Base-by-base conservation (phyloP, 2,113 vertebrate species). In the Oceanodroma tethys region DNA sequence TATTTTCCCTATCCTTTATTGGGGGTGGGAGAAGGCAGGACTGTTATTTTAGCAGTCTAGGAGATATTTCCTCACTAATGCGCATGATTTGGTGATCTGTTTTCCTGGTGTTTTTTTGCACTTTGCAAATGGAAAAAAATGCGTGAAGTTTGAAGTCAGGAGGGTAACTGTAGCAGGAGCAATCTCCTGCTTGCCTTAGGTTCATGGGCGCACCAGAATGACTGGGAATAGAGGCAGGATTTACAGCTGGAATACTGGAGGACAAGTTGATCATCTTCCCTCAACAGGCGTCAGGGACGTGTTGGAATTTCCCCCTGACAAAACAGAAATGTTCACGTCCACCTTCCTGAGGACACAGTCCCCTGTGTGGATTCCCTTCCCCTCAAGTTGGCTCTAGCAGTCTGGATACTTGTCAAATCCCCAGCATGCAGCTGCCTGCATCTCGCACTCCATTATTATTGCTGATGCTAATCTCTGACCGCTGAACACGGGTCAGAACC, bases 381-480 rank as follows among this genome's bases (percentile, higher is more conserved):
- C 43, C 45, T 89, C 59, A 27, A 13, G 5, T 29, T 80, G 66
- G 68, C 53, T 95, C 65, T 84, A 42, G 91, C 87, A 87, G 82
- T 32, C 67, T 94, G 88, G 88, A 92, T 97, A 88, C 76, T 96
- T 94, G 93, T 89, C 95, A 97, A 93, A 90, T 92, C 81, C 93
- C 86, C 83, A 70, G 43, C 71, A 92, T 73, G 91, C 88, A 97
- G 96, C 73, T 95, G 88, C 91, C 88, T 95, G 68, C 55, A 93
- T 93, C 87, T 20, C 21, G 0, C 56, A 32, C 91, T 95, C 95
- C 90, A 42, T 97, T 98, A 97, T 98, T 97, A 97, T 91, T 97
- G 88, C 94, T 97, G 98, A 98, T 97, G 96, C 76, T 97, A 97
- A 98, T 97, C 93, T 36, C 84, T 96, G 79, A 96, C 95, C 92